Base-by-base conservation (phyloP, 1,140 invertebrate species). In the Gonioctena quinquepunctata region DNA sequence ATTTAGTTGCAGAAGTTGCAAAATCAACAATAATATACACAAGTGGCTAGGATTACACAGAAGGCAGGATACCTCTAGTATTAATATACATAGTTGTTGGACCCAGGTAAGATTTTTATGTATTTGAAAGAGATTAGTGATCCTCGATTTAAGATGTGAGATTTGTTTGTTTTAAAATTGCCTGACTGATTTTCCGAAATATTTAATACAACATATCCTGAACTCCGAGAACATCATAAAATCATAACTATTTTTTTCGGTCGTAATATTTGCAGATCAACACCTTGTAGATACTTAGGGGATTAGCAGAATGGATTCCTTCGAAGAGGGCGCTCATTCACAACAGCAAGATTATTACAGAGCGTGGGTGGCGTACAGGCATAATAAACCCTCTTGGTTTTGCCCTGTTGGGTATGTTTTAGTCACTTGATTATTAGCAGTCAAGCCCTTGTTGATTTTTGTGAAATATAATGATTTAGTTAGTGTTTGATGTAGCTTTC, bases 1-100 rank as follows among this genome's bases (percentile, higher is more conserved):
- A 89, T 63, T 86, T 92, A 75, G 90, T 97, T 80, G 89, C 89
- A 74, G 89, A 91, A 72, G 83, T 96, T 74, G 94, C 93, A 66
- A 88, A 89, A 75, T 91, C 91, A 65, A 89, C 92, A 79, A 86
- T 96, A 74, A 87, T 96, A 69, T 94, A 96, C 87, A 94, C 94
- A 68, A 92, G 95, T 85, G 89, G 97, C 69, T 91, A 91, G 72
- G 92, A 90, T 70, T 94, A 94, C 79, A 90, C 91, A 71, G 90
- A 92, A 73, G 88, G 89, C 72, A 91, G 90, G 59, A 84, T 92
- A 75, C 93, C 94, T 59, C 88, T 92, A 76, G 89, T 96, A 70
- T 89, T 93, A 81, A 88, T 95, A 66, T 94, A 92, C 84, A 88
- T 91, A 81, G 87, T 90, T 28, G 81, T 89, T 76, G 87, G 87